Evolutionary conservation across 1,140 invertebrate genomes (phyloP).

Genomic region (Megalonaias nervosa): DNA sequence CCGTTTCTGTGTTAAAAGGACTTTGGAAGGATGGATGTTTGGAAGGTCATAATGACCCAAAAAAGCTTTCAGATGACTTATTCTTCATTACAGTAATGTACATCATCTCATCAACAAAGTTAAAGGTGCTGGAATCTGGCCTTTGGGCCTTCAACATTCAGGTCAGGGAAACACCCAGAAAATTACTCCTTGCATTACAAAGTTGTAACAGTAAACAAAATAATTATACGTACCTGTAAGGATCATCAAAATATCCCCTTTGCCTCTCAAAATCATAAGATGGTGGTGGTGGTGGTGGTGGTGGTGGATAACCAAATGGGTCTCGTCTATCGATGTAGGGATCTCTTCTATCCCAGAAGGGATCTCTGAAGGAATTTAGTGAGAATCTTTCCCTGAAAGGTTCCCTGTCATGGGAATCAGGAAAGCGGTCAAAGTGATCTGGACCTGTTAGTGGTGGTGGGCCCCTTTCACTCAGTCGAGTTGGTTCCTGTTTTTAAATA

Average conservation of each 20-base stretch:
- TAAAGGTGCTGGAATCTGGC: no score
- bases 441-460: background rate
- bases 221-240: constrained; percentile 32
- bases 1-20: no score
- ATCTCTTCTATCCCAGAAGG: constrained; percentile 19
- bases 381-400: constrained; percentile 9
- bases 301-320: constrained; percentile 30
- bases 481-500: background rate
- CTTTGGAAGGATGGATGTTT: no score
- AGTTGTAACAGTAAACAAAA: no score
- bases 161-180: no score
- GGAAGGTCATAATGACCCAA: no score
- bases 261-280: constrained; percentile 29
- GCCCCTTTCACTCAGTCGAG: background rate
- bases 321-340: constrained; percentile 39
- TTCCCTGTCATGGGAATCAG: constrained; percentile 23
- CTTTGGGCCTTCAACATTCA: no score
- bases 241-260: constrained; percentile 35
- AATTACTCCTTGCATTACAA: no score
- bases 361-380: constrained; percentile 13
- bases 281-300: background rate
- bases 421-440: constrained; percentile 11
- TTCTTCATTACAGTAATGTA: no score
- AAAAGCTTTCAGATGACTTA: no score
- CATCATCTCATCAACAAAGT: no score